Evolutionary conservation across 2,797 vertebrate genomes (phyloP), one percentile per base, ranked within the genome.

Genomic region (Stomatorhinus walkeri): DNA sequence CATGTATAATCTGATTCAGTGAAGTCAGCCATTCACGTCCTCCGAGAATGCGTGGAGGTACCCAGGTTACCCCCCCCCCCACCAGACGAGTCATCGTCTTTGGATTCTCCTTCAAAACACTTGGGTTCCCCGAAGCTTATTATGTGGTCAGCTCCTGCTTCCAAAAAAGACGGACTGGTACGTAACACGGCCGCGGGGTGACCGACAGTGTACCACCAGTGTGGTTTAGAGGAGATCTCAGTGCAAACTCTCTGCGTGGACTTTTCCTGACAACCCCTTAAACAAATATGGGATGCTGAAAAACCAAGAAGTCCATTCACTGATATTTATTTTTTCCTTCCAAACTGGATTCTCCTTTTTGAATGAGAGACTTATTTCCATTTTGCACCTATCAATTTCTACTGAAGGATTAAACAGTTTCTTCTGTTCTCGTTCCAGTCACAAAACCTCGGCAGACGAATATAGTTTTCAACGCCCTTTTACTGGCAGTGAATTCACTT

Each of bases 401-500:
- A 90, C 92, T 92, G 91, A 92, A 92, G 91, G 93, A 93, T 93
- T 94, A 92, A 94, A 95, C 90, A 19, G 90, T 92, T 94, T 94
- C 91, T 92, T 95, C 92, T 93, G 92, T 95, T 93, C 92, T 91
- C 16, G 91, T 95, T 96, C 95, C 95, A 95, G 95, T 93, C 92
- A 94, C 91, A 92, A 94, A 93, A 94, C 93, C 94, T 94, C 93
- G 81, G 89, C 91, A 87, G 93, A 94, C 92, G 94, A 95, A 94
- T 94, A 94, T 95, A 95, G 93, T 92, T 93, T 93, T 93, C 91
- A 93, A 93, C 92, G 90, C 91, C 93, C 92, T 92, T 93, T 96
- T 95, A 95, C 94, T 95, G 94, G 95, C 94, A 96, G 90, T 91
- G 93, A 93, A 94, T 93, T 95, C 92, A 92, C 92, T 93, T 94